Base-by-base conservation (phyloP, 37 sponge, comb jelly and placozoan genomes). In the Aplysina aerophoba region DNA sequence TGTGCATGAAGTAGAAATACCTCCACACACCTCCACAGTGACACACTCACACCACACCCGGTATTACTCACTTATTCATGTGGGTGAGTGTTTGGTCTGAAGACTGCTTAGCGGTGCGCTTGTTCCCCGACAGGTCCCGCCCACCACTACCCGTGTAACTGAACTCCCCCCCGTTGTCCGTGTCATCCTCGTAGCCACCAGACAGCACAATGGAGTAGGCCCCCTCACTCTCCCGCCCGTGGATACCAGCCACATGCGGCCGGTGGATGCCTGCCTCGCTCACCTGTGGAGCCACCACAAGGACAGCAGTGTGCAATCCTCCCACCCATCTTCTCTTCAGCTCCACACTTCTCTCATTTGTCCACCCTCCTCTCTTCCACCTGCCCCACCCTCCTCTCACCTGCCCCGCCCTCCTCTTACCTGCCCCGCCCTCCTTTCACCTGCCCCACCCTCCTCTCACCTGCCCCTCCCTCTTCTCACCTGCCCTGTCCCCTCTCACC, bases 101-200 rank as follows among this genome's bases (percentile, higher is more conserved):
- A 0, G 93, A 92, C 87, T 97, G 94, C 50, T 87, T 89, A 6
- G 94, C 97, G 38, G 93, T 92, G n/a, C 97, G 82, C 88, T 91
- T 94, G 88, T 97, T 97, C 54, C 97, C 97, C 21, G 95, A 94
- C 79, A 97, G 84, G 81, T 97, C 97, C 35, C 97, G 81, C 31
- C 97, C 97, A 6, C 97, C 97, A 86, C 95, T 94, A 0, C 97
- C 97, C 4, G 94, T 92, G 85, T 97, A 97, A 27, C 82, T 88
- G 68, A 97, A 97, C 89, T 92, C 95, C 39, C 82, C 90, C 22
- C 97, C 97, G 61, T 89, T 33, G 54, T 97, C 97, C 64, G 67
- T 55, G 41, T 94, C 97, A 73, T 97, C 94, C 15, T 97, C 97
- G 84, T 97, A 97, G 4, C 97, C 97, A 21, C 97, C 97, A 15